Evolutionary conservation across 2,113 vertebrate species (phyloP).

Genomic region (Cavia aperea): DNA sequence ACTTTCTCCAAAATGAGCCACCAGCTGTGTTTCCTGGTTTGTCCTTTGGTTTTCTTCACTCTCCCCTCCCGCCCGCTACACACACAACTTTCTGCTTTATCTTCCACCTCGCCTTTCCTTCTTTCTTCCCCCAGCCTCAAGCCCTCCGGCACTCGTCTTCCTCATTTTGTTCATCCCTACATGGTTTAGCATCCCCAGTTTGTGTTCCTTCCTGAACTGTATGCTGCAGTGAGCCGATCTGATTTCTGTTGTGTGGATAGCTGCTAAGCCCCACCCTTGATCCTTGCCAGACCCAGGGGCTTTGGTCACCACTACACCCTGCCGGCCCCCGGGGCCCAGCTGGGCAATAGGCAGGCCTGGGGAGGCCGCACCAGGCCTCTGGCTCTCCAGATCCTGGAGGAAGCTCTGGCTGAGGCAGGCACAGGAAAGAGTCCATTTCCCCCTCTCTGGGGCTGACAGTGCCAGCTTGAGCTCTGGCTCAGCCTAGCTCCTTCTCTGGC

Average conservation of each 20-base stretch:
- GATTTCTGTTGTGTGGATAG: slow-evolving; percentile 58
- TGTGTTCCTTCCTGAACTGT: slow-evolving; percentile 82
- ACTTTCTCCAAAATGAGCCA: slow-evolving; percentile 81
- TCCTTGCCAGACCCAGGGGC: slow-evolving; percentile 2
- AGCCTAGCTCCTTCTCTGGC: not conserved
- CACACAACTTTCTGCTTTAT: not conserved
- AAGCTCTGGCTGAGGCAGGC: slow-evolving; percentile 21
- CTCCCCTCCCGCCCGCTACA: not conserved
- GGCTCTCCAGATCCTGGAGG: not conserved
- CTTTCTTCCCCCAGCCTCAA: not conserved
- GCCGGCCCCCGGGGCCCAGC: not conserved
- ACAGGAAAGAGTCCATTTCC: not conserved
- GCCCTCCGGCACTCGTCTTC: slow-evolving; percentile 32
- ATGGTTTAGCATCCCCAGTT: slow-evolving; percentile 82
- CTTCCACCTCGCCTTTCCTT: slow-evolving; percentile 30
- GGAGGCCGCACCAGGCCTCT: not conserved
- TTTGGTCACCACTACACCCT: not conserved
- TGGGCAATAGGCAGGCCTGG: not conserved
- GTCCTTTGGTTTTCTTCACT: slow-evolving; percentile 43
- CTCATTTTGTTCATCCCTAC: slow-evolving; percentile 86
- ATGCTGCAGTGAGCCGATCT: slow-evolving; percentile 60
- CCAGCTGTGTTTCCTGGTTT: slow-evolving; percentile 81
- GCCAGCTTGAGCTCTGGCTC: not conserved
- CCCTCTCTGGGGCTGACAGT: not conserved
- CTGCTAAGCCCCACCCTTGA: not conserved